phyloP scores from a whole-genome alignment of 2,888 invertebrate genomes.

The Chrysotoxum bicinctum region DNA sequence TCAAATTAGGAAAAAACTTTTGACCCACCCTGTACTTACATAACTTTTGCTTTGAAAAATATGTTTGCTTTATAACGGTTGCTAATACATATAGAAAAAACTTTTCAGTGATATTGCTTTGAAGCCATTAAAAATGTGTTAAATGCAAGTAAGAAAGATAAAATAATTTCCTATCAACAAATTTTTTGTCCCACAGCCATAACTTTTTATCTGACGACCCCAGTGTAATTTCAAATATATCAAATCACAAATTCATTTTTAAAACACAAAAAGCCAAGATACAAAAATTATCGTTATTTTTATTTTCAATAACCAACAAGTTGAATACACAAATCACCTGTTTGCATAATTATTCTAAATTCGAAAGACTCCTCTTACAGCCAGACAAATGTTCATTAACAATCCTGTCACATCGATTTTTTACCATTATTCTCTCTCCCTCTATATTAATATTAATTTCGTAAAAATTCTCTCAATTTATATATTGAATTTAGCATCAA shows the following conservation, averaged over 20 bases:
- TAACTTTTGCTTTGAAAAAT: no score
- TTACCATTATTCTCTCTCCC: background rate
- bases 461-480: conserved; percentile 42
- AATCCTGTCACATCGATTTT: conserved; percentile 28
- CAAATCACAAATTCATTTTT: background rate
- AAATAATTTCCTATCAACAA: no score
- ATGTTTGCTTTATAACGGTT: no score
- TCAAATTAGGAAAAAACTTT: no score
- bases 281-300: background rate
- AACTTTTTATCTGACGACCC: no score
- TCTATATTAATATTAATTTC: background rate
- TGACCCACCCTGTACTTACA: no score
- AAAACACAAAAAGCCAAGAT: background rate
- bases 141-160: no score
- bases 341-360: background rate
- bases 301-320: background rate
- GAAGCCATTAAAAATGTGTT: no score
- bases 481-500: conserved; percentile 50
- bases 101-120: no score
- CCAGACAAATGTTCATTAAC: conserved; percentile 12
- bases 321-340: background rate
- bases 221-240: no score
- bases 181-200: no score
- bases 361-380: background rate
- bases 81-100: no score